Evolutionary conservation across 30 jellyfish, hydroid and myxozoan genomes (phyloP).

Genomic region (Aurelia aurita): DNA sequence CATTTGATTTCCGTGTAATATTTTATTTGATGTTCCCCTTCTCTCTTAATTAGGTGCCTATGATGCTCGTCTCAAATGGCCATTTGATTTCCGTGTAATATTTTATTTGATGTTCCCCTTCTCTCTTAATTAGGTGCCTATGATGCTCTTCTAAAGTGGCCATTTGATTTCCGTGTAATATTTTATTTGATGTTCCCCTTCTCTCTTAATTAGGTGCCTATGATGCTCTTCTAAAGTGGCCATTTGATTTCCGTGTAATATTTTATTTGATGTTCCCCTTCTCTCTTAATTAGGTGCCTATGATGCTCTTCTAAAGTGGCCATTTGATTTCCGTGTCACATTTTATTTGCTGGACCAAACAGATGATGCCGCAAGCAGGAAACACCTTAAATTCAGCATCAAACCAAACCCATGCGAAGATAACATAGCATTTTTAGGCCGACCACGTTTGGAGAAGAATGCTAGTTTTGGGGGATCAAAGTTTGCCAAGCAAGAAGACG

Average conservation of each 20-base stretch:
- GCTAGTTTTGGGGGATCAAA: constrained; percentile 99
- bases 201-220: constrained; percentile 68
- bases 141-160: constrained; percentile 94
- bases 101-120: constrained; percentile 80
- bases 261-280: constrained; percentile 76
- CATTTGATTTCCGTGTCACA: constrained; percentile 91
- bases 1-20: constrained; percentile 90
- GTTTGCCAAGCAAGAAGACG: constrained; percentile 95
- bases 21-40: constrained; percentile 76
- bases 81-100: constrained; percentile 90
- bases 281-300: constrained; percentile 75
- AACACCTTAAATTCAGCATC: constrained; percentile 91
- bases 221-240: constrained; percentile 93
- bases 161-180: constrained; percentile 91
- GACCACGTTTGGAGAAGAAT: constrained; percentile 95
- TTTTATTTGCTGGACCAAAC: constrained; percentile 92
- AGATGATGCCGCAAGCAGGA: constrained; percentile 72
- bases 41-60: constrained; percentile 75
- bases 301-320: constrained; percentile 97
- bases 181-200: constrained; percentile 80
- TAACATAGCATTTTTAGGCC: constrained; percentile 95
- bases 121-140: constrained; percentile 77
- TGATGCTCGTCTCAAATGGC: constrained; percentile 96
- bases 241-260: constrained; percentile 90
- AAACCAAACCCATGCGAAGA: constrained; percentile 98